phyloP scores from a whole-genome alignment of 92 coral and sea anemone genomes.

The Actinernus sp. region DNA sequence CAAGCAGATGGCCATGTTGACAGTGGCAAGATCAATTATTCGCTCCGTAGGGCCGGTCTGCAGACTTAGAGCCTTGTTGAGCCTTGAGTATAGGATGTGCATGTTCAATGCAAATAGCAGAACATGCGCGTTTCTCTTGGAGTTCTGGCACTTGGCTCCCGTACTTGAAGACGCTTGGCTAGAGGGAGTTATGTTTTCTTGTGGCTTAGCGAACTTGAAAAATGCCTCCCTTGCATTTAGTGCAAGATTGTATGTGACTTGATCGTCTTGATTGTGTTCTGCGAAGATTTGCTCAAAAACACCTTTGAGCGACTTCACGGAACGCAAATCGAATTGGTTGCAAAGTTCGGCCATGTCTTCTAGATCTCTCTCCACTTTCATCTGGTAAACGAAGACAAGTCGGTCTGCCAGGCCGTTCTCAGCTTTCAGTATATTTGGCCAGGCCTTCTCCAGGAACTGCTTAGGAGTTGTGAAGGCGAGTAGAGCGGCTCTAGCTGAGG shows the following conservation, averaged over 20 bases:
- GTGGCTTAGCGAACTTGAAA: conserved; percentile 65
- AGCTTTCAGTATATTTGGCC: conserved; percentile 39
- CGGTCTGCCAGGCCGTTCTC: conserved; percentile 57
- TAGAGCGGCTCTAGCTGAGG: conserved; percentile 51
- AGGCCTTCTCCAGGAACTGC: conserved; percentile 48
- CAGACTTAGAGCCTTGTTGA: conserved; percentile 23
- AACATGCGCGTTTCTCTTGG: conserved; percentile 49
- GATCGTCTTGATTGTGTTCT: conserved; percentile 41
- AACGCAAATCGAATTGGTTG: conserved; percentile 6
- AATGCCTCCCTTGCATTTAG: conserved; percentile 57
- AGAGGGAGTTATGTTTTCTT: conserved; percentile 36
- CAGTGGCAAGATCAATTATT: conserved; percentile 8
- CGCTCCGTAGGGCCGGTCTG: conserved; percentile 29
- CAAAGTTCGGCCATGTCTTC: conserved; percentile 48
- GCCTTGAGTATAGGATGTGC: conserved; percentile 50
- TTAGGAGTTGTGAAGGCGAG: conserved; percentile 52
- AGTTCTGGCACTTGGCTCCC: conserved; percentile 36
- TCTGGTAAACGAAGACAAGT: conserved; percentile 36
- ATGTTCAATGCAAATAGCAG: conserved; percentile 39
- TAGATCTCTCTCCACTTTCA: conserved; percentile 14
- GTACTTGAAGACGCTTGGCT: not conserved
- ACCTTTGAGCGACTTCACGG: conserved; percentile 19
- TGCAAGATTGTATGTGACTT: conserved; percentile 23
- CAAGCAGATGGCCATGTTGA: conserved; percentile 57
- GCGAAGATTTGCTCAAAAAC: conserved; percentile 55